These are phyloP conservation scores for Sesia bembeciformis DNA, from an alignment of 2,888 invertebrate species.

Conservation along the genomic window DNA sequence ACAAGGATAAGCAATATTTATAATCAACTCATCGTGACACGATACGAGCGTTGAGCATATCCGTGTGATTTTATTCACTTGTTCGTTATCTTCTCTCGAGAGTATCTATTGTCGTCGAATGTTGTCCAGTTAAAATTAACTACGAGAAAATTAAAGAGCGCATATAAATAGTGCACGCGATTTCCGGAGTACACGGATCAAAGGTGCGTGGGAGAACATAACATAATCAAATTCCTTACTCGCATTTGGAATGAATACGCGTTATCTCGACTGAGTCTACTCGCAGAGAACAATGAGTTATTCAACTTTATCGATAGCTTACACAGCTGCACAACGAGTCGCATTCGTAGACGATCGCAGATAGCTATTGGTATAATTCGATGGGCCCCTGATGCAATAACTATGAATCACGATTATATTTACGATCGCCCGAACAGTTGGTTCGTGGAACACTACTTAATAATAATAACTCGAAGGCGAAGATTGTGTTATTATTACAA, in stretches of 20 bases:
- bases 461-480: constrained; percentile 9
- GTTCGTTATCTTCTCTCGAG: constrained; percentile 12
- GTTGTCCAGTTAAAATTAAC: background rate
- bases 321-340: constrained; percentile 32
- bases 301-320: constrained; percentile 39
- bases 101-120: constrained; percentile 13
- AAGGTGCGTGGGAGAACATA: constrained; percentile 32
- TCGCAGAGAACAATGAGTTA: constrained; percentile 43
- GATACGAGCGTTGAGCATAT: too few species aligned
- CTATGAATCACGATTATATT: constrained; percentile 30
- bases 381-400: constrained; percentile 37
- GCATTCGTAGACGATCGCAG: constrained; percentile 22
- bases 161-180: background rate
- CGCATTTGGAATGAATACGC: constrained; percentile 1
- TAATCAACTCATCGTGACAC: too few species aligned
- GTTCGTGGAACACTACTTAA: constrained; percentile 11
- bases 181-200: constrained; percentile 26
- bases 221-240: constrained; percentile 24
- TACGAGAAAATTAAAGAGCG: background rate
- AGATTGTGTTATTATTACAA: constrained; percentile 3
- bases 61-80: too few species aligned
- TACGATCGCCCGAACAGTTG: constrained; percentile 14
- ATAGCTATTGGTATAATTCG: constrained; percentile 22
- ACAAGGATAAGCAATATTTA: too few species aligned
- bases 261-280: constrained; percentile 1